phyloP scores from a whole-genome alignment of 1,140 invertebrate genomes.

The Drosophila ambigua region DNA sequence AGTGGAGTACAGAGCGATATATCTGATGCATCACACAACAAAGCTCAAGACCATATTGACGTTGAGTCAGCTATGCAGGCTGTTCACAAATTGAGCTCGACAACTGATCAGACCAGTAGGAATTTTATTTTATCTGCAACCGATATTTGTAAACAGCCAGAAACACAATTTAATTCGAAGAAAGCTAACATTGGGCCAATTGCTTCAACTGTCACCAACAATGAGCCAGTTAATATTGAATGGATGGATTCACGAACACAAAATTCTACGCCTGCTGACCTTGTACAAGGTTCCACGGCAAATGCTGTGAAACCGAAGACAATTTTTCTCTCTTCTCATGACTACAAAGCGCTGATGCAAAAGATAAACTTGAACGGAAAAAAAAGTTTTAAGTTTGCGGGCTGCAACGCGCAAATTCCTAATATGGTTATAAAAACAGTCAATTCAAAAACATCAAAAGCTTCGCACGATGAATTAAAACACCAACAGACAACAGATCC shows the following conservation, averaged over 20 bases:
- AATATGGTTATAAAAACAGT: constrained; percentile 83
- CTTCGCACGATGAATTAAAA: no score
- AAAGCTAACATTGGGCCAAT: background rate
- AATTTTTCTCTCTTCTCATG: constrained; percentile 84
- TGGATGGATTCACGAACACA: background rate
- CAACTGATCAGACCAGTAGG: background rate
- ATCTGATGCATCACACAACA: constrained; percentile 49
- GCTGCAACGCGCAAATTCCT: constrained; percentile 51
- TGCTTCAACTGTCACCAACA: background rate
- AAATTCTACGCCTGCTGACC: constrained; percentile 4
- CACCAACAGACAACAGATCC: no score
- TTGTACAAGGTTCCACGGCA: no score
- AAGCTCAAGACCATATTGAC: constrained; percentile 13
- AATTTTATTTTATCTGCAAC: background rate
- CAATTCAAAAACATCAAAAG: constrained; percentile 40
- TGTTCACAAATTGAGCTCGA: background rate
- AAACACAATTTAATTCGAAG: no score
- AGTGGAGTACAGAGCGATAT: constrained; percentile 72
- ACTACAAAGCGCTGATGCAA: constrained; percentile 84
- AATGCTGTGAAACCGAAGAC: constrained; percentile 72
- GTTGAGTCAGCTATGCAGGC: constrained; percentile 9
- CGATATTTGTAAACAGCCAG: no score
- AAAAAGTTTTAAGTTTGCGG: constrained; percentile 57
- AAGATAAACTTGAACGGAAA: constrained; percentile 77
- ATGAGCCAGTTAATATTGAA: background rate